Evolutionary conservation across 2,113 vertebrate genomes (phyloP).

Genomic region (Brienomyrus brachyistius): DNA sequence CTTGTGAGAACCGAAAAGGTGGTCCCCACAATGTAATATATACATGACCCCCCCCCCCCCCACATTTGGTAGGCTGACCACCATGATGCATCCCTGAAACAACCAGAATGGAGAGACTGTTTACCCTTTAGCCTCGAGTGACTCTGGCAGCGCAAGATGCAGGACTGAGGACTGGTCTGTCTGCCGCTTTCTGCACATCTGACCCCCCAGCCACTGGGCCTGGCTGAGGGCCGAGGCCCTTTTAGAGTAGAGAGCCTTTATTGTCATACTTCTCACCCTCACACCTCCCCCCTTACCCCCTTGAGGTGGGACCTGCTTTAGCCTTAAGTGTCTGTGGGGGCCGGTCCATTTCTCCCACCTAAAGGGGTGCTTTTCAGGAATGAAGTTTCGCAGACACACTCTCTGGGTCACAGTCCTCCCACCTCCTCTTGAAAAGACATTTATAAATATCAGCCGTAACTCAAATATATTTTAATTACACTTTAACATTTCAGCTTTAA

Average conservation of each 20-base stretch:
- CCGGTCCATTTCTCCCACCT: neutral
- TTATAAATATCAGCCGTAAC: neutral
- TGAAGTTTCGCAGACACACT: conserved; percentile 13
- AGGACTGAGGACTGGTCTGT: neutral
- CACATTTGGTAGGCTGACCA: neutral
- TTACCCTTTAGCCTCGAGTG: neutral
- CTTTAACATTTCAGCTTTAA: neutral
- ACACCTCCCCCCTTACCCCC: neutral
- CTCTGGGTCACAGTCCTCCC: neutral
- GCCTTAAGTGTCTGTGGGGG: neutral
- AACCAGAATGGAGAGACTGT: neutral
- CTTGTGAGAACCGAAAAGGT: neutral
- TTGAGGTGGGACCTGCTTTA: neutral
- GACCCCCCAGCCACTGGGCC: neutral
- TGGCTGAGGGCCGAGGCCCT: neutral
- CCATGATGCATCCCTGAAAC: neutral
- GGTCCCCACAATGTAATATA: neutral
- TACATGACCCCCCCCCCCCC: neutral
- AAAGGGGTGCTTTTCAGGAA: neutral
- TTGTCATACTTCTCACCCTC: neutral
- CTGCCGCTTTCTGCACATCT: neutral
- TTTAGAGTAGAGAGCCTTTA: neutral
- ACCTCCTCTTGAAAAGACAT: neutral
- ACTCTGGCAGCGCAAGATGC: too few relatives aligned
- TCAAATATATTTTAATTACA: neutral